Base-by-base conservation (phyloP, 2,888 invertebrate species). In the Belgica antarctica region DNA sequence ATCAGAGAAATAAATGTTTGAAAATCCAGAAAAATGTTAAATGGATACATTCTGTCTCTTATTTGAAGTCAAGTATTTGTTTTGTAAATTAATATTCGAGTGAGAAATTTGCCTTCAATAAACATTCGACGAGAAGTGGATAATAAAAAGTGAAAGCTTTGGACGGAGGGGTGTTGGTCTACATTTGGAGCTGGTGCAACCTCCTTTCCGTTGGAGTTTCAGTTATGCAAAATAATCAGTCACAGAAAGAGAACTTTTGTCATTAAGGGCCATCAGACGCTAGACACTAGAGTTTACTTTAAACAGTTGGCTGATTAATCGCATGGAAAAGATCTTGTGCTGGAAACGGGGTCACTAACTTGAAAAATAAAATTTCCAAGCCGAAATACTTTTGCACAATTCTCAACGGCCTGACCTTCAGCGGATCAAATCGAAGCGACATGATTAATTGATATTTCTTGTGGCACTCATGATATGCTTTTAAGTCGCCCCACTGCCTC, bases 371-470 rank as follows among this genome's bases (percentile, higher is more conserved):
- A 27, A 27, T 15, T 59, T 24, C 27, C n/a, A 59, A 27, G n/a
- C n/a, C n/a, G 22, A 27, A n/a, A 27, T 59, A 27, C 22, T 24
- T 27, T 59, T 59, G 25, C 25, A 59, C 25, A 12, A 59, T 59
- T 59, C 59, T 52, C 52, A 10, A 7, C 2, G n/a, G 22, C 15
- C 8, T 31, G 68, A 46, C 68, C 68, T 68, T 68, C 68, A 28
- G 19, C 22, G 19, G 28, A 57, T 68, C 57, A 68, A 57, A 28
- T 52, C 22, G 47, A 41, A 63, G 46, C 4, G 8, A 17, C 22
- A 68, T 68, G 68, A 68, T 68, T 68, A 68, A 68, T 68, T 68
- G 68, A 47, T 65, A 65, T 65, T 65, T 36, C 52, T 59, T 3
- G 22, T 52, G 52, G 22, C 17, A 52, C 12, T 52, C 12, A 15